Percentiles rank a stretch among this genome's conserved stretches.
Conservation (phyloP, 2,888 invertebrate species). For the Chrysolina oricalcia region DNA sequence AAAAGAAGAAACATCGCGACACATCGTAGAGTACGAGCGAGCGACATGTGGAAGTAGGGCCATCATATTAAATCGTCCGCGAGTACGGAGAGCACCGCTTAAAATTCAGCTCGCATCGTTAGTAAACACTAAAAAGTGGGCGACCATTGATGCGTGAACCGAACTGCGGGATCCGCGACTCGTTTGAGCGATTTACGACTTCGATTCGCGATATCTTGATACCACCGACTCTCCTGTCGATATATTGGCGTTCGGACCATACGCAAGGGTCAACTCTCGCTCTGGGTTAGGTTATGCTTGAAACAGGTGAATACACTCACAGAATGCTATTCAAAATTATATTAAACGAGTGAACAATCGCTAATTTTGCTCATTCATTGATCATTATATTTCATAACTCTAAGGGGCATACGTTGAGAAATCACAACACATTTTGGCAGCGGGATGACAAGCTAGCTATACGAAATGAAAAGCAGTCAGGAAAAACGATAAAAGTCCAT, state of each 20-base stretch:
- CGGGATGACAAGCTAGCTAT: too few species aligned
- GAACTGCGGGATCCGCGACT: slow-evolving; percentile 63
- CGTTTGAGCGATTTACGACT: slow-evolving; percentile 66
- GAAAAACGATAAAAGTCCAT: too few species aligned
- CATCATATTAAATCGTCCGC: slow-evolving; percentile 18
- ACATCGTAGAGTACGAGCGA: slow-evolving; percentile 21
- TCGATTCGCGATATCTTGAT: slow-evolving; percentile 68
- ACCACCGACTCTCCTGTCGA: slow-evolving; percentile 45
- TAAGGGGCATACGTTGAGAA: too few species aligned
- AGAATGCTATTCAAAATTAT: too few species aligned
- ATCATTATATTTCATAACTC: too few species aligned
- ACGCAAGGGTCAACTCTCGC: neutral
- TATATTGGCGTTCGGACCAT: neutral
- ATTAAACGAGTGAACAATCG: too few species aligned
- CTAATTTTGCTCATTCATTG: too few species aligned
- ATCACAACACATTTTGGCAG: too few species aligned
- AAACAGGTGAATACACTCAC: neutral
- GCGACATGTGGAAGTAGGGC: slow-evolving; percentile 18
- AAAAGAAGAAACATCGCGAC: slow-evolving; percentile 20
- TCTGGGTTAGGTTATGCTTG: neutral
- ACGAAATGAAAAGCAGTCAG: too few species aligned
- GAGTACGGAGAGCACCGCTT: slow-evolving; percentile 29
- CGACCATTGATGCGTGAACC: slow-evolving; percentile 65
- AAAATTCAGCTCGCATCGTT: slow-evolving; percentile 58
- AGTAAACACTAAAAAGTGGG: slow-evolving; percentile 63